Evolutionary conservation across 2,113 vertebrate genomes (phyloP).

Genomic region (Oryzias javanicus): DNA sequence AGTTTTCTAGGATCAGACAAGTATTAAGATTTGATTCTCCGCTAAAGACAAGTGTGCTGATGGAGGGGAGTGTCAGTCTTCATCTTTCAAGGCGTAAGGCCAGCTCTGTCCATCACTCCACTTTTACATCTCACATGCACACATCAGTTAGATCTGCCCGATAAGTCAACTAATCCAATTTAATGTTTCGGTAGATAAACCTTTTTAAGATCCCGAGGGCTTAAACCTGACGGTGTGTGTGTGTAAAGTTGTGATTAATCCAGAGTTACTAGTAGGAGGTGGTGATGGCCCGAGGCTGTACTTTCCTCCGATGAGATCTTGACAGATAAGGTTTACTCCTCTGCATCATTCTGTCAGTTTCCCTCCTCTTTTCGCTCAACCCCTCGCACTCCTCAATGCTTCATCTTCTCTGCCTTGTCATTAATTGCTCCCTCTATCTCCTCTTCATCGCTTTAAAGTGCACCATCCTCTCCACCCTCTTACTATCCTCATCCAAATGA

Average conservation of each 20-base stretch:
- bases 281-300: slow-evolving; percentile 52
- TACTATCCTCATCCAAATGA: slow-evolving; percentile 18
- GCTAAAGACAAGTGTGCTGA: slow-evolving; percentile 17
- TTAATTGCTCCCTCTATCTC: slow-evolving; percentile 36
- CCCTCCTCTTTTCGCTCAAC: not conserved
- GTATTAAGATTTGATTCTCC: slow-evolving; percentile 4
- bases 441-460: slow-evolving; percentile 14
- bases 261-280: slow-evolving; percentile 57
- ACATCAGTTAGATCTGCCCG: slow-evolving; percentile 24
- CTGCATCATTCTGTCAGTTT: slow-evolving; percentile 36
- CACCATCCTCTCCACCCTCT: slow-evolving; percentile 10
- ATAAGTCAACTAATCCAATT: slow-evolving; percentile 43
- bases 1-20: not conserved
- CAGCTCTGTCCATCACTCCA: slow-evolving; percentile 20
- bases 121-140: slow-evolving; percentile 3
- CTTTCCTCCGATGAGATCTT: slow-evolving; percentile 66
- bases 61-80: slow-evolving; percentile 1
- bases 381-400: slow-evolving; percentile 5
- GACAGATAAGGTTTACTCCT: slow-evolving; percentile 61
- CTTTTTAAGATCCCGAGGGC: slow-evolving; percentile 13
- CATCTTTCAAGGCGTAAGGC: slow-evolving; percentile 23
- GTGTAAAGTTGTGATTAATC: slow-evolving; percentile 47
- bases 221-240: not conserved
- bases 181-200: slow-evolving; percentile 43
- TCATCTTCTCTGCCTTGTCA: slow-evolving; percentile 7